Conservation (phyloP, 2,888 invertebrate genomes). For the Chironomus tentans region DNA sequence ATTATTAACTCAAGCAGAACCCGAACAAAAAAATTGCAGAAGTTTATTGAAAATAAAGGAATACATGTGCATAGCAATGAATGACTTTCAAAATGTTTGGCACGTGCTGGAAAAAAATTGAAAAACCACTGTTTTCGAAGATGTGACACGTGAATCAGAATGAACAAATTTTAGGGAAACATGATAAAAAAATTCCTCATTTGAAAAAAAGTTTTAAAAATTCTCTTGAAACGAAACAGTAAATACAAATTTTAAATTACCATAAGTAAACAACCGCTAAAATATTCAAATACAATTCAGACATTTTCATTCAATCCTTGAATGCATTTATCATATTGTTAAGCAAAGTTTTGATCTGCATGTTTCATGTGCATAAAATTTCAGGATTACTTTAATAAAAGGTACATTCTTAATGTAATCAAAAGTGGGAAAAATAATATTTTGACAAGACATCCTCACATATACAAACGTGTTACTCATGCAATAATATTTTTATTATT, state of each 20-base stretch:
- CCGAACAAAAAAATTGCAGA: neutral
- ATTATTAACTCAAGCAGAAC: conserved; percentile 9
- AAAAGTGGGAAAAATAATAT: neutral
- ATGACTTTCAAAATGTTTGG: conserved; percentile 20
- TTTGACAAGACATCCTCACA: neutral
- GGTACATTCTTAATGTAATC: neutral
- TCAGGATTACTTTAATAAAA: no score
- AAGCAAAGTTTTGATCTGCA: no score
- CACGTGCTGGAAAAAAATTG: conserved; percentile 9
- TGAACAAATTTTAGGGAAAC: neutral
- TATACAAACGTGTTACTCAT: neutral
- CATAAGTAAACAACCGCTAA: no score
- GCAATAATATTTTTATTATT: neutral
- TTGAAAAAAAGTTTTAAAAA: no score
- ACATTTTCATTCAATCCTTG: no score
- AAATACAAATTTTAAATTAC: no score
- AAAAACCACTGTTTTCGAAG: conserved; percentile 12
- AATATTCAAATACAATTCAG: no score
- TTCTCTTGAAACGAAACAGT: no score
- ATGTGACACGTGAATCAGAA: conserved; percentile 8
- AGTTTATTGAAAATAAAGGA: neutral
- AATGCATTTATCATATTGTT: no score
- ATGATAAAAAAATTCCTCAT: neutral
- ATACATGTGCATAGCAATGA: conserved; percentile 4
- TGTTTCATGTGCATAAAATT: no score